Conservation (phyloP, 1,140 invertebrate species). For the Caenorhabditis brenneri region DNA sequence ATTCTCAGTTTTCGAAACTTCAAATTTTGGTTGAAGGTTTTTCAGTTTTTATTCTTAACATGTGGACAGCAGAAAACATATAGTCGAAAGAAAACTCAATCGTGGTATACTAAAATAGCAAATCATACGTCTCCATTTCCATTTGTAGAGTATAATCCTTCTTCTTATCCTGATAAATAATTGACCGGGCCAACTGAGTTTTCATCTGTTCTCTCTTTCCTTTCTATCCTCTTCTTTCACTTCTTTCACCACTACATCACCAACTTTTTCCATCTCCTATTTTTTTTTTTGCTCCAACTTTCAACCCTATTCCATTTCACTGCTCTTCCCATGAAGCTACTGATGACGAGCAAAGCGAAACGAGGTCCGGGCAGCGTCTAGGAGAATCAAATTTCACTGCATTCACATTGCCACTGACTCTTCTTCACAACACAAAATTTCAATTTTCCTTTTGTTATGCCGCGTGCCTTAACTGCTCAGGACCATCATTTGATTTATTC, state of each 20-base stretch:
- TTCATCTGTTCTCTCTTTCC: conserved; percentile 20
- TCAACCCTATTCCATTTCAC: conserved; percentile 27
- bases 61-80: too few relatives aligned
- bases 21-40: too few relatives aligned
- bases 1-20: neutral
- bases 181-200: neutral
- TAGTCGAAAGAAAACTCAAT: too few relatives aligned
- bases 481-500: conserved; percentile 34
- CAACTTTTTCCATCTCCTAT: neutral
- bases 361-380: neutral
- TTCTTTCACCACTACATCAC: conserved; percentile 7
- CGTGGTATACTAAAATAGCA: too few relatives aligned
- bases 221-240: neutral
- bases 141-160: neutral
- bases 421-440: neutral
- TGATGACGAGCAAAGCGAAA: conserved; percentile 36
- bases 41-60: too few relatives aligned
- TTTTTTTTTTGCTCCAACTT: neutral
- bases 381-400: conserved; percentile 34
- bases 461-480: neutral
- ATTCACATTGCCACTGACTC: conserved; percentile 34
- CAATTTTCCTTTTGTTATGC: neutral
- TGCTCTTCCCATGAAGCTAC: conserved; percentile 10
- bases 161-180: conserved; percentile 5
- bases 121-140: neutral